Evolutionary conservation across 2,113 vertebrate species (phyloP), one percentile per base, ranked within the genome.

Genomic region (Hucho hucho): DNA sequence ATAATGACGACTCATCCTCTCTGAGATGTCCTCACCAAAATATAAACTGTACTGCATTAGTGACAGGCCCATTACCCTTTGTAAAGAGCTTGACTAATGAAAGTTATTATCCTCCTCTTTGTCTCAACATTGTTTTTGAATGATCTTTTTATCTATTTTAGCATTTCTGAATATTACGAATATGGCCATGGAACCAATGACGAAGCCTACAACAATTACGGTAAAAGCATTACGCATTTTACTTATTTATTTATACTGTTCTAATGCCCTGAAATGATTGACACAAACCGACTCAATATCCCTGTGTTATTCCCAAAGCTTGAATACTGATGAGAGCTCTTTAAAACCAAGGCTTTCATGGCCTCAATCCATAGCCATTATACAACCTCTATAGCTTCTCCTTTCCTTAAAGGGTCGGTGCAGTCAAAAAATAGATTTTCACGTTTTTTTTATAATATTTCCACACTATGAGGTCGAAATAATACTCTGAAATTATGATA

Each of bases 161-260:
- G 98, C 76, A 91, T 94, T 88, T 96, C 96, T 88, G 97, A 98
- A 76, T 98, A 97, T 94, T 98, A 97, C 75, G 96, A 98, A 87
- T 98, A 98, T 0, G 92, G 95, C 89, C 96, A 96, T 0, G 93
- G 95, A 88, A 93, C 93, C 87, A 95, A 89, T 43, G 96, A 98
- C 84, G 97, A 99, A 75, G 87, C 94, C 87, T 98, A 98, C 83
- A 95, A 96, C 91, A 96, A 91, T 92, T 99, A 99, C 49, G 97
- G 98, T 99, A 95, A 95, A 95, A 76, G 79, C 11, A 16, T 63
- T 46, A 22, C 0, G 24, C 72, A 75, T 73, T 14, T 90, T 94
- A 43, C 37, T 43, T 43, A 3, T 43, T 43, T 12, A 43, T 43
- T 43, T 9, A 43, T 9, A 43, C 37, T 43, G 9, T 43, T 64